A percentile compares a stretch with the other conserved stretches of the same genome.
phyloP scores from a whole-genome alignment of 2,888 invertebrate genomes.

The Leucophora obtusa region DNA sequence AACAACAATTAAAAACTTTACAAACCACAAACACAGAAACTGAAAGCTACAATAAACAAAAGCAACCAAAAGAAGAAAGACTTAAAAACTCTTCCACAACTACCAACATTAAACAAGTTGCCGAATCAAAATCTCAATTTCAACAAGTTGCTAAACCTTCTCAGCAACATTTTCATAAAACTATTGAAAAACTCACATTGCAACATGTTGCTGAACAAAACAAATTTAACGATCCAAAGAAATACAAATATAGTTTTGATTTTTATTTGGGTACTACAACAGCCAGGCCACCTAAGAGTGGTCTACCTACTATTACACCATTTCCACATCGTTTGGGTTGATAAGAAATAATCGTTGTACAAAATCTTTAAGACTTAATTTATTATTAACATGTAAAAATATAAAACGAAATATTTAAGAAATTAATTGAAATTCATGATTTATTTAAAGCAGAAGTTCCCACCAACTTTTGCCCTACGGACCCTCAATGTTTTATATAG shows the following conservation, averaged over 20 bases:
- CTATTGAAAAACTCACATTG: slow-evolving; percentile 10
- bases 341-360: slow-evolving; percentile 2
- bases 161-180: slow-evolving; percentile 14
- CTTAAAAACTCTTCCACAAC: neutral
- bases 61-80: neutral
- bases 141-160: slow-evolving; percentile 20
- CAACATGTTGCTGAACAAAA: slow-evolving; percentile 33
- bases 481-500: no score
- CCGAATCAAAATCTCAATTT: slow-evolving; percentile 10
- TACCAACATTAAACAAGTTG: slow-evolving; percentile 22
- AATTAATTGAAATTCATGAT: no score
- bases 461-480: no score
- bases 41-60: slow-evolving; percentile 19
- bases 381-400: slow-evolving; percentile 34
- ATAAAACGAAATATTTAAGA: neutral
- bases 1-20: slow-evolving; percentile 13
- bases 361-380: slow-evolving; percentile 52
- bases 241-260: slow-evolving; percentile 34
- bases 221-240: neutral
- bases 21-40: neutral
- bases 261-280: slow-evolving; percentile 53
- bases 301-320: slow-evolving; percentile 60
- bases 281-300: slow-evolving; percentile 39
- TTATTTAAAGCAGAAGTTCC: no score
- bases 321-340: slow-evolving; percentile 49